A percentile compares a stretch with the other conserved stretches of the same genome.
Evolutionary conservation across 2,888 invertebrate genomes (phyloP).

Genomic region (Idaea straminata): DNA sequence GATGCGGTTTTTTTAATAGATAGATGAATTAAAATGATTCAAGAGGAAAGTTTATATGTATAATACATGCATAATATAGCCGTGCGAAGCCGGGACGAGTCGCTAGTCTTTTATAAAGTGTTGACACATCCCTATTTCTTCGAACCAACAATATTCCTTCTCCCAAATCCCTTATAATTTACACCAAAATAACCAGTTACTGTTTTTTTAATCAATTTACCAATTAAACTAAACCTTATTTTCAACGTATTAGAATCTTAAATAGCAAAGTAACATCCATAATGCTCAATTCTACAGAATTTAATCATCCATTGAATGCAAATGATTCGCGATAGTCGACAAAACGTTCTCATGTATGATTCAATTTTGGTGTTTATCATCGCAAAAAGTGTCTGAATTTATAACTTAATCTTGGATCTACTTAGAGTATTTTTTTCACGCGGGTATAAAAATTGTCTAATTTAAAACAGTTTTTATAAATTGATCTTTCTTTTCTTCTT

Average conservation of each 20-base stretch:
- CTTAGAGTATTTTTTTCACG: neutral
- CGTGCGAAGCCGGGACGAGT: too few relatives aligned
- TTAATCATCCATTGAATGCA: constrained; percentile 54
- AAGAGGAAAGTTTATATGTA: too few relatives aligned
- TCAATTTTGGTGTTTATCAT: neutral
- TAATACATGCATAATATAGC: too few relatives aligned
- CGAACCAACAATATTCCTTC: too few relatives aligned
- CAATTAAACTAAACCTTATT: neutral
- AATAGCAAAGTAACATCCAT: neutral
- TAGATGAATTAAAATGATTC: too few relatives aligned
- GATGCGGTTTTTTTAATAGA: too few relatives aligned
- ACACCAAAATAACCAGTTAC: too few relatives aligned
- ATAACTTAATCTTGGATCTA: neutral
- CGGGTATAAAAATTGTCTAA: neutral
- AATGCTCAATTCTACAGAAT: neutral
- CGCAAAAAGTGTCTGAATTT: constrained; percentile 1
- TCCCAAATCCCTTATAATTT: too few relatives aligned
- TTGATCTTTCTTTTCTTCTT: too few relatives aligned
- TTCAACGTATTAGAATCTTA: neutral
- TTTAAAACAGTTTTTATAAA: too few relatives aligned
- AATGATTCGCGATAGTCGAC: constrained; percentile 34
- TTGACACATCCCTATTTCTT: too few relatives aligned
- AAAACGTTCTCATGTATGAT: neutral
- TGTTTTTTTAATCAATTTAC: neutral
- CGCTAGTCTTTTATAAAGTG: too few relatives aligned